Evolutionary conservation across 2,113 vertebrate species (phyloP).

Genomic region (Seriola aureovittata): DNA sequence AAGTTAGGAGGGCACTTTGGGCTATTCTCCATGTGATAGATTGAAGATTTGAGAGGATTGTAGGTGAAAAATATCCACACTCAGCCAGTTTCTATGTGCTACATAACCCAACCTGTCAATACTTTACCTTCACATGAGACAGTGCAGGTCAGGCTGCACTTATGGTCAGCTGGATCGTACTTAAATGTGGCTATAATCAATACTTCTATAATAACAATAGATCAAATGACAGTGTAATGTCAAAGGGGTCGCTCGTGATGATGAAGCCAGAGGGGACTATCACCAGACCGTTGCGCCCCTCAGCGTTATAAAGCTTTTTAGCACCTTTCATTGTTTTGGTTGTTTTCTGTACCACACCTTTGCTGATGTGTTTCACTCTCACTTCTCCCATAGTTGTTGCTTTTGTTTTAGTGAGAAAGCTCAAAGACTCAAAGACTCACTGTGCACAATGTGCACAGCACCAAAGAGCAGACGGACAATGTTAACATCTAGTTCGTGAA

Average conservation of each 20-base stretch:
- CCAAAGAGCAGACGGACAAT: no score
- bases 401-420: no score
- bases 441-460: no score
- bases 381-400: no score
- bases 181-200: constrained; percentile 31
- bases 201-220: constrained; percentile 20
- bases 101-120: not conserved
- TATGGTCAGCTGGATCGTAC: constrained; percentile 26
- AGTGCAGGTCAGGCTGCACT: constrained; percentile 13
- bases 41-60: constrained; percentile 13
- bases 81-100: not conserved
- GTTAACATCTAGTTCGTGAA: no score
- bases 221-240: constrained; percentile 7
- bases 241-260: not conserved
- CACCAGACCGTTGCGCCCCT: not conserved
- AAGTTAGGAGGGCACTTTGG: not conserved
- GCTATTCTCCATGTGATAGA: constrained; percentile 5
- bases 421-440: no score
- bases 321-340: not conserved
- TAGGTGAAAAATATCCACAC: constrained; percentile 34
- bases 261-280: not conserved
- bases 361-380: no score
- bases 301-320: not conserved
- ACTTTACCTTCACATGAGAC: constrained; percentile 21
- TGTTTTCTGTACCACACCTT: no score